Percentiles rank a stretch among this genome's conserved stretches.
These are phyloP conservation scores for Flexamia atlantica DNA, from an alignment of 2,888 invertebrate genomes.

Conservation along the genomic window DNA sequence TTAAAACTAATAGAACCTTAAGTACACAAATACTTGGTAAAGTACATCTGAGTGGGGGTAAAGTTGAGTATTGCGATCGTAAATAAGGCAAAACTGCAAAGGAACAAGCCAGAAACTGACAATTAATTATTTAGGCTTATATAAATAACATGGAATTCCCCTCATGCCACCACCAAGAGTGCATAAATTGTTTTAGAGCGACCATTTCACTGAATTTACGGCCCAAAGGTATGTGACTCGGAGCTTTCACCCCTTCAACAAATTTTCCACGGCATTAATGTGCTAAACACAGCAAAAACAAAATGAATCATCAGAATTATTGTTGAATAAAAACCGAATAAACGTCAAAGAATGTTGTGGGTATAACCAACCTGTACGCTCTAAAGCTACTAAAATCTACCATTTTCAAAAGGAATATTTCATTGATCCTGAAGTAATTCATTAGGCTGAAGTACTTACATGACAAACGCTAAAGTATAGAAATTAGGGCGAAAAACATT, in stretches of 20 bases:
- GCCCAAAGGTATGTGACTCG: slow-evolving; percentile 26
- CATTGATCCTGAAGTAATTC: too few relatives aligned
- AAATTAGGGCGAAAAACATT: too few relatives aligned
- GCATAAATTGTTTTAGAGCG: slow-evolving; percentile 43
- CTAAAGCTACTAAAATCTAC: too few relatives aligned
- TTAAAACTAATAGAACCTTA: too few relatives aligned
- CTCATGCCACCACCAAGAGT: slow-evolving; percentile 42
- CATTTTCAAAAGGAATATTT: too few relatives aligned
- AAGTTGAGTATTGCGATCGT: background rate
- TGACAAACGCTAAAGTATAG: too few relatives aligned
- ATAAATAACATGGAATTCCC: slow-evolving; percentile 35
- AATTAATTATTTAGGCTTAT: slow-evolving; percentile 42
- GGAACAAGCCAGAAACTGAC: slow-evolving; percentile 25
- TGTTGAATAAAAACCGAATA: too few relatives aligned
- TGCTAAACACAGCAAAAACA: slow-evolving; percentile 9
- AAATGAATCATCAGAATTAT: background rate
- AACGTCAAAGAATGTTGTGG: too few relatives aligned
- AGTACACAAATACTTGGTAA: too few relatives aligned
- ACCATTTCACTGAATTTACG: slow-evolving; percentile 32
- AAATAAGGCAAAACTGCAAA: slow-evolving; percentile 10
- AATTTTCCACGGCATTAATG: slow-evolving; percentile 36
- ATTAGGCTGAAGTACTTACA: too few relatives aligned
- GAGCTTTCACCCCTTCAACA: slow-evolving; percentile 10
- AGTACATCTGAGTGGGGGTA: background rate
- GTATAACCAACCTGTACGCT: too few relatives aligned